Evolutionary conservation across 2,113 vertebrate genomes (phyloP).

Genomic region (Myrmophylax atrothorax): DNA sequence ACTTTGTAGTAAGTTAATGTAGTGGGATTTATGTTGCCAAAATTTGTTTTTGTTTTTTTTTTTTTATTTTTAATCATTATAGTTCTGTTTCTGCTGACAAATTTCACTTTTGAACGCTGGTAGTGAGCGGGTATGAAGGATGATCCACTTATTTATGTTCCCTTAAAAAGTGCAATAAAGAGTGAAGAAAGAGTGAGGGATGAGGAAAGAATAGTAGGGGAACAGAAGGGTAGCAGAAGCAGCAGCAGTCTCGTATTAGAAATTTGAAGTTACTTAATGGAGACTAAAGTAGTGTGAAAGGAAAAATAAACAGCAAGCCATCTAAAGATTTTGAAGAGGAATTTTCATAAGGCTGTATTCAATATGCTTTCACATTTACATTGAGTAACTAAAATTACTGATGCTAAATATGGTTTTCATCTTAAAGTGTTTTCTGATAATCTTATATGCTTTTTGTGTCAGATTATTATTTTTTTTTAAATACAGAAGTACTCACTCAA

Average conservation of each 20-base stretch:
- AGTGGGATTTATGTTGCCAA: not conserved
- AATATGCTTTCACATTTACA: not conserved
- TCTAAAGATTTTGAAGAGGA: not conserved
- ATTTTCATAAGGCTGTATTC: not conserved
- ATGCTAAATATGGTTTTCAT: not conserved
- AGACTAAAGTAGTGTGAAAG: not conserved
- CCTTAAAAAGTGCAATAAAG: not conserved
- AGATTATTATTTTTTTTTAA: not conserved
- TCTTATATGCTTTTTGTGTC: not conserved
- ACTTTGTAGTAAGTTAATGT: not conserved
- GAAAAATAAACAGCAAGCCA: not conserved
- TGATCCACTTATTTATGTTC: not conserved
- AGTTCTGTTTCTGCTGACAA: not conserved
- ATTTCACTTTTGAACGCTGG: not conserved
- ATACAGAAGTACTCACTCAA: not conserved
- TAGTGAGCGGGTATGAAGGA: not conserved
- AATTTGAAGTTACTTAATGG: not conserved
- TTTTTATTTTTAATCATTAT: not conserved
- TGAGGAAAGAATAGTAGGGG: not conserved
- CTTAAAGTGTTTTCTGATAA: not conserved
- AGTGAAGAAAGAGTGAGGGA: rapidly evolving
- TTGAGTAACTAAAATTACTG: not conserved
- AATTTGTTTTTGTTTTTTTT: too few species aligned
- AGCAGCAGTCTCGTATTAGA: not conserved
- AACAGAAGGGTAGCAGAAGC: not conserved